Percentiles rank a stretch among this genome's conserved stretches.
phyloP scores from a whole-genome alignment of 2,797 vertebrate species.

The Pteronotus mesoamericanus region DNA sequence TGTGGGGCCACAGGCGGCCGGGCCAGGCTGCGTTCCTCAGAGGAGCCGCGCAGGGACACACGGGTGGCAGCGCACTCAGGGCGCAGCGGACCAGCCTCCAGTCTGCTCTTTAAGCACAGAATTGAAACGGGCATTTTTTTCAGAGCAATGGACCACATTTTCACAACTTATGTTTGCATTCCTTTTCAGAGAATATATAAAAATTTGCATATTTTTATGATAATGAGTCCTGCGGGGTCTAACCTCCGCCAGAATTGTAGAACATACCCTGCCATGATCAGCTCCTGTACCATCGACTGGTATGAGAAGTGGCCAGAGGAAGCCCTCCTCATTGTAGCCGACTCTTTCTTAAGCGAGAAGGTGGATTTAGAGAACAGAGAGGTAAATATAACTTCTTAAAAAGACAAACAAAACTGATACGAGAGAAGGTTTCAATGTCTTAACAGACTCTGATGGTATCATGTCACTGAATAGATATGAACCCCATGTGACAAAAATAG shows the following conservation, averaged over 20 bases:
- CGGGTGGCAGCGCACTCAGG: neutral
- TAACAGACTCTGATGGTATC: no score
- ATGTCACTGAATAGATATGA: neutral
- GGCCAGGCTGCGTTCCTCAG: neutral
- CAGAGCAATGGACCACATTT: neutral
- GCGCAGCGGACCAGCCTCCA: neutral
- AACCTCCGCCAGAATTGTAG: constrained; percentile 72
- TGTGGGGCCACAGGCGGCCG: neutral
- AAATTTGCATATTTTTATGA: constrained; percentile 78
- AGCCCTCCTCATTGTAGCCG: constrained; percentile 70
- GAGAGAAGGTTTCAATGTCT: neutral
- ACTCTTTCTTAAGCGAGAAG: constrained; percentile 59
- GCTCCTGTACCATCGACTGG: constrained; percentile 78
- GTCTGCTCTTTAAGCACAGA: neutral
- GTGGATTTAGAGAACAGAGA: constrained; percentile 52
- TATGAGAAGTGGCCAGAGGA: constrained; percentile 74
- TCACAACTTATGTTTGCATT: neutral
- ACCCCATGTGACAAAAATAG: neutral
- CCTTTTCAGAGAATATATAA: constrained; percentile 73
- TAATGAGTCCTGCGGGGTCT: constrained; percentile 70
- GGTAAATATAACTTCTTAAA: constrained; percentile 32
- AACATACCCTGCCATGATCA: constrained; percentile 73
- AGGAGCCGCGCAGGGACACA: neutral
- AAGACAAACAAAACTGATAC: neutral
- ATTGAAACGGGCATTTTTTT: neutral